Percentiles rank a stretch among this genome's conserved stretches.
Evolutionary conservation across 2,113 vertebrate genomes (phyloP).

Genomic region (Emydocephalus ijimae): DNA sequence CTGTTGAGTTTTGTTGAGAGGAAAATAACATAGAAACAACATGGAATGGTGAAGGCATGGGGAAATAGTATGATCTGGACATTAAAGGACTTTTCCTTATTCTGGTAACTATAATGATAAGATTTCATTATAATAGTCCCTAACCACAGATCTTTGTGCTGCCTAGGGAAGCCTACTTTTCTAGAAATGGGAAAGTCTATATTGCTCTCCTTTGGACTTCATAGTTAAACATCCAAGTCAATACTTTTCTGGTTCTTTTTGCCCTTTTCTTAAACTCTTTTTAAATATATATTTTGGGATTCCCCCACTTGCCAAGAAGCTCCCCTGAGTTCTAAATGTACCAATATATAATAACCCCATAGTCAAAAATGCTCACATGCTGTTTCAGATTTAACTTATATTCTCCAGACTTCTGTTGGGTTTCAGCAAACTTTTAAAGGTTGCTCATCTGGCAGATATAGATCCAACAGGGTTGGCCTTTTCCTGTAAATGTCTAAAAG

Average conservation of each 20-base stretch:
- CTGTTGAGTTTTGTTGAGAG: not conserved
- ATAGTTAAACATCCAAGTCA: not conserved
- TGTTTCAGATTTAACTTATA: not conserved
- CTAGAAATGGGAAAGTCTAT: not conserved
- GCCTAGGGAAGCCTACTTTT: not conserved
- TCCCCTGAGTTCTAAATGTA: conserved; percentile 36
- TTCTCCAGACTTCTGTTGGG: conserved; percentile 15
- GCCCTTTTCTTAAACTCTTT: conserved; percentile 23
- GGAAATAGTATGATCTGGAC: not conserved
- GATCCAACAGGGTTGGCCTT: conserved; percentile 17
- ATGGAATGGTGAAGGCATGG: not conserved
- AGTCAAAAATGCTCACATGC: conserved; percentile 25
- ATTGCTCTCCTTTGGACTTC: not conserved
- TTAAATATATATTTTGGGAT: conserved; percentile 16
- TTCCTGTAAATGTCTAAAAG: conserved; percentile 1
- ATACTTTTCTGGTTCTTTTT: conserved; percentile 25
- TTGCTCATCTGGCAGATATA: conserved; percentile 10
- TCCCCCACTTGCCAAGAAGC: conserved; percentile 21
- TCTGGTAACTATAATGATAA: not conserved
- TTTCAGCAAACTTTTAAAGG: not conserved
- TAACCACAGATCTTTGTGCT: not conserved
- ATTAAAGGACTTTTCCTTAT: not conserved
- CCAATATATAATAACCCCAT: conserved; percentile 27
- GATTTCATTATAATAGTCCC: not conserved
- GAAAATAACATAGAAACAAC: not conserved